Evolutionary conservation across 2,888 invertebrate genomes (phyloP).

Genomic region (Aporophyla lueneburgensis): DNA sequence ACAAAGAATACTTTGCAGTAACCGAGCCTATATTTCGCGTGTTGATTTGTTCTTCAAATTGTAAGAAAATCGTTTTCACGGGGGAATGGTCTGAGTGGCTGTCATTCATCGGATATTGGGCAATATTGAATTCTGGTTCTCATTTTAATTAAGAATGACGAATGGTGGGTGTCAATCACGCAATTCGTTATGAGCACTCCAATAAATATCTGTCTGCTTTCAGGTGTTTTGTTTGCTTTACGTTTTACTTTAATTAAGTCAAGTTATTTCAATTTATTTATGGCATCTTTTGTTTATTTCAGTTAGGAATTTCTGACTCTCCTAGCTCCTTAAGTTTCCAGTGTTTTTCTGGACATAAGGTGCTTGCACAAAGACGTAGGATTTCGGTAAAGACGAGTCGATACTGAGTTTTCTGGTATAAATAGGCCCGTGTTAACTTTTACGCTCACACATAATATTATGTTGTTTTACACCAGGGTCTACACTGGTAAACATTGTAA

Average conservation of each 20-base stretch:
- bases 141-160: constrained; percentile 80
- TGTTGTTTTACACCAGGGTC: no score
- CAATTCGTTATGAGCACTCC: constrained; percentile 65
- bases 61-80: constrained; percentile 69
- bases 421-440: not conserved
- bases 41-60: constrained; percentile 59
- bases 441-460: not conserved
- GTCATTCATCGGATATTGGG: constrained; percentile 70
- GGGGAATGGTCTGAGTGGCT: constrained; percentile 67
- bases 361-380: no score
- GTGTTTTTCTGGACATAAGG: not conserved
- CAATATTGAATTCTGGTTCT: constrained; percentile 75
- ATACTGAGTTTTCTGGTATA: no score
- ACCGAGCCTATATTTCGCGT: constrained; percentile 59
- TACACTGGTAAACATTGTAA: no score
- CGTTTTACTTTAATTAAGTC: constrained; percentile 20
- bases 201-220: constrained; percentile 63
- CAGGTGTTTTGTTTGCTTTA: constrained; percentile 51
- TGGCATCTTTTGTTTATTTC: not conserved
- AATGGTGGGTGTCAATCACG: constrained; percentile 79
- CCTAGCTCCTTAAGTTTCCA: no score
- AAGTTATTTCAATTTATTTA: not conserved
- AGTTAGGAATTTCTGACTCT: not conserved
- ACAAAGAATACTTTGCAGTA: constrained; percentile 43
- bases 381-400: no score